These are phyloP conservation scores for Dinomys branickii DNA, from an alignment of 2,113 vertebrate genomes.

Conservation along the genomic window DNA sequence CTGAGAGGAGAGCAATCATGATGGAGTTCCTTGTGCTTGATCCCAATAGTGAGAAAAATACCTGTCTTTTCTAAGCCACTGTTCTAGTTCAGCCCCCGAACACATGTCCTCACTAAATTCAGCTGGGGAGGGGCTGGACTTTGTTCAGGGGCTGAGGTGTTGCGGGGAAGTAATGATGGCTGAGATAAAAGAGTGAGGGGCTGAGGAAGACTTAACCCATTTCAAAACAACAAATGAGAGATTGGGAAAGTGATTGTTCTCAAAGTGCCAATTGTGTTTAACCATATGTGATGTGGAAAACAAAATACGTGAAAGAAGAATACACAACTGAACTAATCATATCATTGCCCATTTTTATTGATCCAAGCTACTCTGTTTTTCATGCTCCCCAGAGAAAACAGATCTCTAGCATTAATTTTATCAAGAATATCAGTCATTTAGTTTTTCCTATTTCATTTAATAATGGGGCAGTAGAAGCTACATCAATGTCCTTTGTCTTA, in stretches of 20 bases:
- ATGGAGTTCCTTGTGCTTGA: not conserved
- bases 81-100: not conserved
- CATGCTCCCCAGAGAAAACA: not conserved
- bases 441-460: not conserved
- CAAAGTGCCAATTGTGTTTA: not conserved
- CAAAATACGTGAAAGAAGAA: not conserved
- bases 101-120: not conserved
- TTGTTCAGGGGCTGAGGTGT: not conserved
- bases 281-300: slow-evolving; percentile 20
- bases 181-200: not conserved
- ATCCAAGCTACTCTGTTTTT: not conserved
- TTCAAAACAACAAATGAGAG: slow-evolving; percentile 21
- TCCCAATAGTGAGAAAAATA: not conserved
- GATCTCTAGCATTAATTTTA: not conserved
- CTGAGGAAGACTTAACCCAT: not conserved
- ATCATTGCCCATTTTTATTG: not conserved
- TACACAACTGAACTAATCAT: not conserved
- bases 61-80: not conserved
- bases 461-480: not conserved
- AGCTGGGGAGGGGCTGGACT: not conserved
- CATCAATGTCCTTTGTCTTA: not conserved
- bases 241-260: slow-evolving; percentile 12
- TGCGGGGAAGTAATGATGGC: not conserved
- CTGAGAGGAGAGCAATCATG: not conserved
- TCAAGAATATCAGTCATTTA: not conserved